Evolutionary conservation across 2,797 vertebrate genomes (phyloP).

Genomic region (Gobionotothen gibberifrons): DNA sequence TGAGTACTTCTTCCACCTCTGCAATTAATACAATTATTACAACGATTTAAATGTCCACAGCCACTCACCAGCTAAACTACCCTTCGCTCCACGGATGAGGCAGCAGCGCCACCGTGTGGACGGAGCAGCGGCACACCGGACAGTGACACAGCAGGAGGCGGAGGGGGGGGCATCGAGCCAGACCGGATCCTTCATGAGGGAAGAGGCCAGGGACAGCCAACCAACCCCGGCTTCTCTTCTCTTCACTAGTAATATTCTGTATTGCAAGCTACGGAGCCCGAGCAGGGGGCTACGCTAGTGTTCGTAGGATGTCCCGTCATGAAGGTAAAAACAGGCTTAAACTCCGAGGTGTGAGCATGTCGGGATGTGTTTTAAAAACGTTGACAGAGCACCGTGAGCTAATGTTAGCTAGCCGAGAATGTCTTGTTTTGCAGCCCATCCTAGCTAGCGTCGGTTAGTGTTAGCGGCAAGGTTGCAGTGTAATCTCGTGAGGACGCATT

Average conservation of each 20-base stretch:
- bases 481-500: slow-evolving; percentile 34
- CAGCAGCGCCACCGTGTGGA: slow-evolving; percentile 62
- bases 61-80: neutral
- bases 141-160: slow-evolving; percentile 83
- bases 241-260: slow-evolving; percentile 61
- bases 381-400: slow-evolving; percentile 60
- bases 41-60: too few relatives aligned
- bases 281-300: slow-evolving; percentile 68
- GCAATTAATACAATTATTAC: neutral
- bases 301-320: slow-evolving; percentile 93
- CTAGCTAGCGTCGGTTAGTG: slow-evolving; percentile 51
- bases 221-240: slow-evolving; percentile 84
- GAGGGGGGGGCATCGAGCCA: slow-evolving; percentile 70
- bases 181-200: slow-evolving; percentile 85
- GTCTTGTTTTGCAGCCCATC: slow-evolving; percentile 72
- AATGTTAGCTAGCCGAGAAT: slow-evolving; percentile 61
- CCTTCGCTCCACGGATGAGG: neutral
- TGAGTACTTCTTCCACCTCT: too few relatives aligned
- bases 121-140: neutral
- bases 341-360: neutral
- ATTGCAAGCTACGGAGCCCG: slow-evolving; percentile 70
- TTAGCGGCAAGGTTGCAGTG: slow-evolving; percentile 55
- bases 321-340: slow-evolving; percentile 83
- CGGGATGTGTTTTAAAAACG: slow-evolving; percentile 31
- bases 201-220: slow-evolving; percentile 84